Evolutionary conservation across 2,113 vertebrate species (phyloP).

Genomic region (Cottus gobio): DNA sequence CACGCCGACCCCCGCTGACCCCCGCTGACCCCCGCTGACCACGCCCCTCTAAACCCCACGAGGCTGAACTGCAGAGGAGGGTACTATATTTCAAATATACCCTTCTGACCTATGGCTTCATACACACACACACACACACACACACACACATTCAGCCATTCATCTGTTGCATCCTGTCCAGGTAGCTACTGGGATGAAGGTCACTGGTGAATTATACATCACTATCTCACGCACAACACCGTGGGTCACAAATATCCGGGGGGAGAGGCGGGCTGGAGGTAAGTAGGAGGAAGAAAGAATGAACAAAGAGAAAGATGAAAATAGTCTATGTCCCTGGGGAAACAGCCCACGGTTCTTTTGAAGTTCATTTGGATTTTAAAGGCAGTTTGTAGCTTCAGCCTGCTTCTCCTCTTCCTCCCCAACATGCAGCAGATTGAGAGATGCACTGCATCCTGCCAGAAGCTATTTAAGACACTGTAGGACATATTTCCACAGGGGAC

Average conservation of each 20-base stretch:
- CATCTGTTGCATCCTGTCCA: conserved; percentile 21
- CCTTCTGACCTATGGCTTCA: conserved; percentile 27
- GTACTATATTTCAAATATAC: conserved; percentile 41
- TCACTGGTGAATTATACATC: conserved; percentile 57
- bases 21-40: no score
- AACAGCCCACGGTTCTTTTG: conserved; percentile 39
- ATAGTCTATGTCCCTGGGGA: conserved; percentile 25
- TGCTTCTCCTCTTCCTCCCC: conserved; percentile 33
- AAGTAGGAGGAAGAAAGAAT: conserved; percentile 8
- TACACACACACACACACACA: conserved; percentile 26
- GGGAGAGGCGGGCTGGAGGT: conserved; percentile 6
- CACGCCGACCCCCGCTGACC: no score
- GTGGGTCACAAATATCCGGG: background rate
- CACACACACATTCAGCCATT: conserved; percentile 36
- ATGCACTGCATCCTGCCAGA: conserved; percentile 5
- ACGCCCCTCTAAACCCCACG: background rate
- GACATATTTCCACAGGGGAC: conserved; percentile 5
- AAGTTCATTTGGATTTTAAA: conserved; percentile 49
- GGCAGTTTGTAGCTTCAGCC: conserved; percentile 30
- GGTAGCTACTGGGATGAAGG: conserved; percentile 44
- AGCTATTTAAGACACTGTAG: conserved; percentile 25
- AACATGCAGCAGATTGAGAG: conserved; percentile 39
- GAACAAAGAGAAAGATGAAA: conserved; percentile 30
- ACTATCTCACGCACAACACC: background rate
- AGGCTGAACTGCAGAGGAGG: background rate